Base-by-base conservation (phyloP, 1,140 invertebrate species). In the Heliconius hermathena region DNA sequence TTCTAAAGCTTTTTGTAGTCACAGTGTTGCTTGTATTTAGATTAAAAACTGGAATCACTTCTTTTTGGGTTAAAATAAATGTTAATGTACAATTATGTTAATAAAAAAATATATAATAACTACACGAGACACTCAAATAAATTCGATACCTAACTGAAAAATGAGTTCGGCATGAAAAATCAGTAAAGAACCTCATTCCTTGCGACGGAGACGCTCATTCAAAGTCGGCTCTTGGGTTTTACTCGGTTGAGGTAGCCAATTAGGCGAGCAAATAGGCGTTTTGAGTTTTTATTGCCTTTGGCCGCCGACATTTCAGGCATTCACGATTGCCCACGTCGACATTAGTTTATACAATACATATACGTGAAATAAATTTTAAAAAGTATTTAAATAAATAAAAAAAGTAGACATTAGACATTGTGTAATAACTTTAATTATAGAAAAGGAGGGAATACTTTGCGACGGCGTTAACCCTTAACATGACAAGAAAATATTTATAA, bases 221-320 rank as follows among this genome's bases (percentile, higher is more conserved):
- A 77, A 75, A 71, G 76, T 75, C 49, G 66, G 74, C 29, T 49
- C 76, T 71, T 72, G 29, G 60, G 57, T 76, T 78, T 77, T 81
- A 75, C 80, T 46, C 71, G 33, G 76, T 71, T 66, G 80, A 74
- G 73, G 76, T 77, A 60, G 81, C 84, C 85, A 87, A 87, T 87
- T 87, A 87, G 83, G 76, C 80, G 78, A 76, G 80, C 83, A 81
- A 85, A 83, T 81, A 77, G 80, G 60, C 76, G 75, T 77, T 72
- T 74, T 78, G 41, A 74, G 73, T 78, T 81, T 81, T 78, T 81
- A 75, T 71, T 46, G 77, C 74, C 79, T 81, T 79, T 74, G 74
- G 78, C 70, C 71, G 71, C 13, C 77, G 73, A 81, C 77, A 83
- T 83, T 83, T 80, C 72, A 76, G 71, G 41, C 76, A 71, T 57